Evolutionary conservation across 2,797 vertebrate species (phyloP).

Genomic region (Gephyroberyx darwinii): DNA sequence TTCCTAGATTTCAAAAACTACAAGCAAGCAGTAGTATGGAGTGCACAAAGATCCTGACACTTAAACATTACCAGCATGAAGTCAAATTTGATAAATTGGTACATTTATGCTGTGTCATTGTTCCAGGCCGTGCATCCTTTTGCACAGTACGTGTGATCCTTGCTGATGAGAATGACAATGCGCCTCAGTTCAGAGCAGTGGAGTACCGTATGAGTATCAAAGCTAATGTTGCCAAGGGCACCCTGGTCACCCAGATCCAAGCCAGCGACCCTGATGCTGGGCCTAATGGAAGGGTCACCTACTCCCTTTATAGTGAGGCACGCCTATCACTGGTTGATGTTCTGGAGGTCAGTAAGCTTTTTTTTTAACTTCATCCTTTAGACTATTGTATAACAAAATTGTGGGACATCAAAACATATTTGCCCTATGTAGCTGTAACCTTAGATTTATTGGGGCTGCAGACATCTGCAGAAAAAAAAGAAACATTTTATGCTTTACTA

Average conservation of each 20-base stretch:
- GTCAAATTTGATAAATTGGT: not conserved
- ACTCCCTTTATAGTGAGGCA: constrained; percentile 90
- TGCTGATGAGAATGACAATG: constrained; percentile 95
- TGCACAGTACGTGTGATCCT: constrained; percentile 95
- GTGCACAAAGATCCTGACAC: not conserved
- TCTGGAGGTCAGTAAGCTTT: constrained; percentile 82
- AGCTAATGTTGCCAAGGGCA: constrained; percentile 90
- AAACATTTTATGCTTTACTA: no score
- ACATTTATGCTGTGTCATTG: not conserved
- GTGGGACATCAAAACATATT: not conserved
- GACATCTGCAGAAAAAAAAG: not conserved
- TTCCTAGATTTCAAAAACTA: no score
- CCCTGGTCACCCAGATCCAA: constrained; percentile 92
- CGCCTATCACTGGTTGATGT: constrained; percentile 88
- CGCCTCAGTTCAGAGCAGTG: constrained; percentile 90
- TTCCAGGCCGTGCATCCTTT: constrained; percentile 89
- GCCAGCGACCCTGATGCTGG: constrained; percentile 93
- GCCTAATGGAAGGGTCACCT: constrained; percentile 91
- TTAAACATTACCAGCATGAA: not conserved
- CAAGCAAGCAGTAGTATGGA: no score
- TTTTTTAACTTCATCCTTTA: constrained; percentile 8
- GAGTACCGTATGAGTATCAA: constrained; percentile 93
- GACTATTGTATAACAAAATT: not conserved
- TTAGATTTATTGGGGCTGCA: not conserved
- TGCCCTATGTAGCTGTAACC: not conserved